Base-by-base conservation (phyloP, 2,797 vertebrate species). In the Characodon lateralis region DNA sequence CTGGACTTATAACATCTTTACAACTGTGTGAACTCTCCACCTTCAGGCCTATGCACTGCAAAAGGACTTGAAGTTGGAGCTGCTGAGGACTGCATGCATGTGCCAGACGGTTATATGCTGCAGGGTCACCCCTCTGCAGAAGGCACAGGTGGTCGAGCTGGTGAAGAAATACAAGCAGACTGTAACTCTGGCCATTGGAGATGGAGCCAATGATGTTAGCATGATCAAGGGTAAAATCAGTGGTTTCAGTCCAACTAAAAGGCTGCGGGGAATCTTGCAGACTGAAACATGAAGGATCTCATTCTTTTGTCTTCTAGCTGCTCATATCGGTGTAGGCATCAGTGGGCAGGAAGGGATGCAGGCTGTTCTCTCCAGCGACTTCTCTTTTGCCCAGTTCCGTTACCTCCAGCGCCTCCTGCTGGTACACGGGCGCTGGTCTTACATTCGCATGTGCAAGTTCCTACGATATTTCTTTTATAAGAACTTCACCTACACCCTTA, bases 391-490 rank as follows among this genome's bases (percentile, higher is more conserved):
- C 0, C 97, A 99, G 96, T 99, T 99, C 91, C 95, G 93, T 2
- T 98, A 96, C 89, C 97, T 99, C n/a, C 97, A 97, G 93, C 97
- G 97, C 88, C 96, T 99, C 85, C 96, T 99, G 85, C 83, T 99
- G 89, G 97, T 99, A 48, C 98, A 99, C 0, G 98, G 98, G 0
- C 96, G 97, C 71, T 99, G 97, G 98, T 99, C 98, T 39, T 99
- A 99, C 82, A 92, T 97, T 61, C 97, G 97, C 92, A 98, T 99
- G 97, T 98, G 97, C 96, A 98, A 96, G 87, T 99, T 99, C 89
- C 95, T 99, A 48, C 89, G 92, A 65, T 99, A 98, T 85, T 99
- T 99, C 91, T 99, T 99, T 92, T 99, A 98, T 87, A 99, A 99
- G 94, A 99, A 99, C 92, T 99, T 99, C 88, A 95, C 96, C 85